Evolutionary conservation across 2,888 invertebrate genomes (phyloP), one percentile per base, ranked within the genome.

Genomic region (Physocephala rufipes): DNA sequence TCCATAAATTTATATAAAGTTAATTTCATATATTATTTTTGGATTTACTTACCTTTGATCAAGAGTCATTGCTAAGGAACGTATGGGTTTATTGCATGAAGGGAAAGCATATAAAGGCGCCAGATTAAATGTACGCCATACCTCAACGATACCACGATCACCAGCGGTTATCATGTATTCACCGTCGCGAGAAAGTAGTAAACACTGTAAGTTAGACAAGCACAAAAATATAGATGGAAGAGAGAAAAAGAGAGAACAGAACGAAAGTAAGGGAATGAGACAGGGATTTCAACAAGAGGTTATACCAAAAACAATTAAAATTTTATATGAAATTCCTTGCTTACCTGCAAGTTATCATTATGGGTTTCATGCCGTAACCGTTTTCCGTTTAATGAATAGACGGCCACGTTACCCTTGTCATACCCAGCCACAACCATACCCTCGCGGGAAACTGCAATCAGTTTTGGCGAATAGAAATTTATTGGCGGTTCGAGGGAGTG

Each of bases 121-220:
- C 79, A 99, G 91, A 82, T 97, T 98, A 88, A 96, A 97, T 70
- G 98, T 96, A 84, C 99, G 91, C 97, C 98, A 97, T 76, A 99
- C 97, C 88, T 98, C 97, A 78, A 99, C 98, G 79, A 97, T 95
- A 76, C 99, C 99, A 83, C 93, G 94, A 85, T 96, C 97, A 19
- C 98, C 98, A 76, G 97, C 99, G 79, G 97, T 94, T 91, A 98
- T 96, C 86, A 99, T 89, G 88, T 99, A 99, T 88, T 99, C 99
- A 76, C 99, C 99, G 88, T 99, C 99, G 71, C 99, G 93, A 77
- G 97, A 98, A 84, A 99, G 88, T 81, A 94, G 90, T 90, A 96
- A 90, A 88, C 95, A 95, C 95, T 95, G 86, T 19, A 87, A 86
- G 74, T 73, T 55, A 76, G 13, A 71, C 13, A 70, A 67, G 26